Conservation (phyloP, 2,797 vertebrate species). For the Myotis vivesi region DNA sequence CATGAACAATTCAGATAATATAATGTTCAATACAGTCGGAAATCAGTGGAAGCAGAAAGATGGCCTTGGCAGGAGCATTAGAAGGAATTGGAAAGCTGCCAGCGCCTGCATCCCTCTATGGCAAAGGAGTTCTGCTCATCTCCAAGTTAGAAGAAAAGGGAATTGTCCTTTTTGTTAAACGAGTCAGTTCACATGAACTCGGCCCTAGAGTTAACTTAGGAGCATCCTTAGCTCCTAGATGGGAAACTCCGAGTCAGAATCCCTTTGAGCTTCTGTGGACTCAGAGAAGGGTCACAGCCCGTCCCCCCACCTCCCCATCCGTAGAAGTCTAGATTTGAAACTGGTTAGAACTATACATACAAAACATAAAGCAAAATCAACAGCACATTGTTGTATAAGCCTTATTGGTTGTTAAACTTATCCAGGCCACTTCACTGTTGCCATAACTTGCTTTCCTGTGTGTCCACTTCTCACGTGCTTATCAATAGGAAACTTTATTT, state of each 20-base stretch:
- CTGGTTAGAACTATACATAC: constrained; percentile 1
- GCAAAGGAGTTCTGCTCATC: constrained; percentile 46
- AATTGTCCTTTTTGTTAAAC: constrained; percentile 67
- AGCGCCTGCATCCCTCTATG: not conserved
- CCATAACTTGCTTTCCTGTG: constrained; percentile 23
- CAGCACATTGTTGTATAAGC: constrained; percentile 19
- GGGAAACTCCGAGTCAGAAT: not conserved
- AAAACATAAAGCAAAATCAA: constrained; percentile 46
- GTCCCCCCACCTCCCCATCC: not conserved
- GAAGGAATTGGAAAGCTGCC: constrained; percentile 56
- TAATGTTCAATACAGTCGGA: not conserved
- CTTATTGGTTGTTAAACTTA: not conserved
- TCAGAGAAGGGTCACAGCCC: not conserved
- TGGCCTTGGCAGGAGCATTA: constrained; percentile 31
- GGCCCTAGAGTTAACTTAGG: constrained; percentile 43
- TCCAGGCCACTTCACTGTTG: not conserved
- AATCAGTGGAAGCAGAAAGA: constrained; percentile 46
- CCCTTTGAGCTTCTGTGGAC: not conserved
- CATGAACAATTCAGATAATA: constrained; percentile 40
- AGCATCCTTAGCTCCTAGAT: constrained; percentile 25
- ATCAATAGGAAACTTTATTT: constrained; percentile 43
- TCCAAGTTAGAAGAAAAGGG: constrained; percentile 72
- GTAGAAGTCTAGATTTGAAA: constrained; percentile 33
- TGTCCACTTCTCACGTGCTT: constrained; percentile 35
- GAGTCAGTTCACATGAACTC: constrained; percentile 51